Conservation (phyloP, 2,888 invertebrate species). For the Sturmia bella region DNA sequence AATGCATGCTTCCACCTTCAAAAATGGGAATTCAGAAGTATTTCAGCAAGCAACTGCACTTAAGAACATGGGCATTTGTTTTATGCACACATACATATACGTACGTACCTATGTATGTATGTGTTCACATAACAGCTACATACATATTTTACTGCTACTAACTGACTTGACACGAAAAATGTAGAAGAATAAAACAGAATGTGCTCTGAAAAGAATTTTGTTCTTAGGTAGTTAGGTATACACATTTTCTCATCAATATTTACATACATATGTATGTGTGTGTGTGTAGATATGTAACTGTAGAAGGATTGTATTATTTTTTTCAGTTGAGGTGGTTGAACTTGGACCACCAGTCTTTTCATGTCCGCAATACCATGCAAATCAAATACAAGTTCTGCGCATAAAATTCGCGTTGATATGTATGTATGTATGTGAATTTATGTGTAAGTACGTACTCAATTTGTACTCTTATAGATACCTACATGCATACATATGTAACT, state of each 20-base stretch:
- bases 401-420: slow-evolving; percentile 29
- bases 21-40: slow-evolving; percentile 44
- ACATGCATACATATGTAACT: background rate
- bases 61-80: background rate
- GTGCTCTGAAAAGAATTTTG: slow-evolving; percentile 59
- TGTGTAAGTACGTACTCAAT: background rate
- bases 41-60: background rate
- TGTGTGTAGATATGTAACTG: background rate
- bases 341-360: slow-evolving; percentile 63
- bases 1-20: slow-evolving; percentile 18
- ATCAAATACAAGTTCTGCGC: slow-evolving; percentile 48
- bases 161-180: slow-evolving; percentile 58
- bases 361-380: slow-evolving; percentile 58
- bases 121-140: background rate
- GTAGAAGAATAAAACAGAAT: slow-evolving; percentile 56
- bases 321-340: slow-evolving; percentile 66
- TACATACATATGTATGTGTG: background rate
- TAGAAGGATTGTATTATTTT: slow-evolving; percentile 19
- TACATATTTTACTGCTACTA: slow-evolving; percentile 34
- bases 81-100: background rate
- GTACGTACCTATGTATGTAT: background rate
- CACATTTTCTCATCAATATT: background rate
- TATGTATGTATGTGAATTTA: background rate
- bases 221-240: background rate
- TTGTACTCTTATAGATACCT: background rate